Percentiles rank a stretch among this genome's conserved stretches.
phyloP scores from a whole-genome alignment of 2,888 invertebrate species.

The Pollenia griseotomentosa region DNA sequence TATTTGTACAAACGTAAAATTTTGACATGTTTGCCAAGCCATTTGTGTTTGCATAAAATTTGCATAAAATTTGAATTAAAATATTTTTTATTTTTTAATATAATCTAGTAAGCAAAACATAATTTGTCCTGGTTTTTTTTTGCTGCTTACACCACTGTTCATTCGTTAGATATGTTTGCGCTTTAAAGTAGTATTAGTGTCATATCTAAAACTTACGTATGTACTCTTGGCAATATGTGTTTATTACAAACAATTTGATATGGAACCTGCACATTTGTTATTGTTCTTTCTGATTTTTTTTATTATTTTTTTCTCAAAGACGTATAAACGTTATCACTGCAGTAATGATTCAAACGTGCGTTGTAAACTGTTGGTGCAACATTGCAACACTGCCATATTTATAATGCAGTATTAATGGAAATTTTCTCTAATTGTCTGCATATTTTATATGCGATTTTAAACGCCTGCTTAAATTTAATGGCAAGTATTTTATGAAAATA shows the following conservation, averaged over 20 bases:
- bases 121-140: background rate
- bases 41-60: too few relatives aligned
- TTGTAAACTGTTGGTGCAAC: slow-evolving; percentile 45
- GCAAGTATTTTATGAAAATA: slow-evolving; percentile 12
- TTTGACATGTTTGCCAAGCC: too few relatives aligned
- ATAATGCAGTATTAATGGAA: background rate
- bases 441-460: slow-evolving; percentile 42
- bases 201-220: slow-evolving; percentile 27
- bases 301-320: slow-evolving; percentile 32
- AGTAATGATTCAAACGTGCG: slow-evolving; percentile 35
- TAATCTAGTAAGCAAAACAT: background rate
- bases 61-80: too few relatives aligned
- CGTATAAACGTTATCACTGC: slow-evolving; percentile 46
- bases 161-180: background rate
- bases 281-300: slow-evolving; percentile 48
- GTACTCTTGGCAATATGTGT: slow-evolving; percentile 51
- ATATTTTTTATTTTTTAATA: too few relatives aligned
- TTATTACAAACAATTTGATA: slow-evolving; percentile 70
- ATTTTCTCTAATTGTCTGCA: background rate
- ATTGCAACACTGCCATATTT: slow-evolving; percentile 37
- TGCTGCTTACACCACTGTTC: slow-evolving; percentile 19
- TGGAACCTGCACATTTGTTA: slow-evolving; percentile 71
- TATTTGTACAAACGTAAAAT: too few relatives aligned
- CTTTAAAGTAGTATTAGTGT: slow-evolving; percentile 20
- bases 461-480: slow-evolving; percentile 53